phyloP scores from a whole-genome alignment of 2,797 vertebrate genomes.

The Sciurus vulgaris region DNA sequence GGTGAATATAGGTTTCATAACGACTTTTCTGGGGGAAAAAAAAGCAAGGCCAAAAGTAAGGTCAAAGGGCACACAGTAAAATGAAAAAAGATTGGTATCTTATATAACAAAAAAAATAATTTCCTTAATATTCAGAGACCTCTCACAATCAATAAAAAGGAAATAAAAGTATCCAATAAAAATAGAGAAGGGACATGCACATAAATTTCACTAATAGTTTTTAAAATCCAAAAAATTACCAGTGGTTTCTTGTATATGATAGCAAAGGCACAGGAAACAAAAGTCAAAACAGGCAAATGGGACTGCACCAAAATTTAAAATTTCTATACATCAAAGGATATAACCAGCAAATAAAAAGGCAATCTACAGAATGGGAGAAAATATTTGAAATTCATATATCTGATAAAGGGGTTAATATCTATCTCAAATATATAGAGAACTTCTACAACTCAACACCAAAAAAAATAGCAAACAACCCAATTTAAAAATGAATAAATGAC shows the following conservation, averaged over 20 bases:
- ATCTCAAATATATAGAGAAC: neutral
- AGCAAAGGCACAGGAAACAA: constrained; percentile 20
- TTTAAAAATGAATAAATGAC: neutral
- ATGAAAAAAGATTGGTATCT: neutral
- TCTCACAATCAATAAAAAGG: constrained; percentile 38
- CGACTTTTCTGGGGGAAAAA: constrained; percentile 92
- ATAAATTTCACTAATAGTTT: constrained; percentile 3
- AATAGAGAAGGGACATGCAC: neutral
- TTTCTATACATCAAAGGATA: constrained; percentile 20
- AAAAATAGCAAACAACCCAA: neutral
- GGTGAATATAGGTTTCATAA: constrained; percentile 96
- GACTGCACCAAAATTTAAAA: constrained; percentile 29
- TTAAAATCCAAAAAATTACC: constrained; percentile 37
- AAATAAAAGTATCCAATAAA: neutral
- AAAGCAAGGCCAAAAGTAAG: constrained; percentile 75
- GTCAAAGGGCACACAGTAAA: constrained; percentile 65
- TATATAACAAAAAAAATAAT: constrained; percentile 6
- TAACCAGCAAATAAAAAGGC: neutral
- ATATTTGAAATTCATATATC: neutral
- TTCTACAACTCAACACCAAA: constrained; percentile 8
- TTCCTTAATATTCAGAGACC: constrained; percentile 4
- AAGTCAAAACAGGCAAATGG: constrained; percentile 29
- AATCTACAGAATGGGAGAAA: neutral
- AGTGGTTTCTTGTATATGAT: neutral
- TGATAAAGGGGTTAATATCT: neutral